Conservation (phyloP, 2,113 vertebrate genomes). For the Callipepla squamata region DNA sequence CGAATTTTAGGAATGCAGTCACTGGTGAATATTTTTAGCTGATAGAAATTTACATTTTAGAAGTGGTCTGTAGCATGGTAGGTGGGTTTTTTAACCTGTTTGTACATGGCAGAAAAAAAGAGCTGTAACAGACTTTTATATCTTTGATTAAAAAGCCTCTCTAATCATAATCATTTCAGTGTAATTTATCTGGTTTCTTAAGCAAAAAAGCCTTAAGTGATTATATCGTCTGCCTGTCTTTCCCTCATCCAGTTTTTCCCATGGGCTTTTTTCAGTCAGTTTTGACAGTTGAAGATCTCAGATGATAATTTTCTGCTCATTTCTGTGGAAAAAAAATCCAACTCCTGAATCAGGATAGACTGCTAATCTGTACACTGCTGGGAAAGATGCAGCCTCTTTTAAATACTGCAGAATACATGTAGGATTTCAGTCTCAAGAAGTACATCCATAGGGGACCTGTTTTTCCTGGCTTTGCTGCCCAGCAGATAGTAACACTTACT, state of each 20-base stretch:
- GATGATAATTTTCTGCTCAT: background rate
- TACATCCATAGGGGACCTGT: background rate
- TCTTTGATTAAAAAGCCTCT: background rate
- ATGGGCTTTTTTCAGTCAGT: background rate
- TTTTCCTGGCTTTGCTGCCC: background rate
- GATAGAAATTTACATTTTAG: background rate
- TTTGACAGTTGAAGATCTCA: constrained; percentile 6
- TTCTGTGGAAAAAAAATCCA: background rate
- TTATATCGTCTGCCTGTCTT: background rate
- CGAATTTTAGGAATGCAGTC: background rate
- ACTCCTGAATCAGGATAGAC: background rate
- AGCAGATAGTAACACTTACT: background rate
- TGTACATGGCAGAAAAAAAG: background rate
- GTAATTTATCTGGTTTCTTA: background rate
- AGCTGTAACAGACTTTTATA: background rate
- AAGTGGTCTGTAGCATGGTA: background rate
- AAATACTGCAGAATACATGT: background rate
- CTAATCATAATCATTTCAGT: background rate
- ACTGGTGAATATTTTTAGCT: background rate
- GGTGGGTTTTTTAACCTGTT: background rate
- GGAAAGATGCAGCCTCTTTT: background rate
- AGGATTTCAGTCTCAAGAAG: background rate
- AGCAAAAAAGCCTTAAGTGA: background rate
- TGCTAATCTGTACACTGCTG: background rate
- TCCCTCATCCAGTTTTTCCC: background rate